Evolutionary conservation across 2,113 vertebrate species (phyloP).

Genomic region (Athene noctua): DNA sequence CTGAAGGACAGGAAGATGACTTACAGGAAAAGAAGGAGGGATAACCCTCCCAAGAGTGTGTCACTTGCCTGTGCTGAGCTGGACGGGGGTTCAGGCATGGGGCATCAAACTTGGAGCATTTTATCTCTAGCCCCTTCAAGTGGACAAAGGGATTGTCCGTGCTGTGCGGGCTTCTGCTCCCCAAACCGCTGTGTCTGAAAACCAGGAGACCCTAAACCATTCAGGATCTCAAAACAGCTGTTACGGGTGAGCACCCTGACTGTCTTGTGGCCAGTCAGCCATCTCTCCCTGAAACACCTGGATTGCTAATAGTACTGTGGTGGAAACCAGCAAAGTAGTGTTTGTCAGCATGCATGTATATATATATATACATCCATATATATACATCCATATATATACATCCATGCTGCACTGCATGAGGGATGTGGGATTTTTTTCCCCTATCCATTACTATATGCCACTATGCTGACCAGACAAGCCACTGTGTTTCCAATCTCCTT

Average conservation of each 20-base stretch:
- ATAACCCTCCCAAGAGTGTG: rapidly evolving
- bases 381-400: too few species aligned
- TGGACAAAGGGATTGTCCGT: background rate
- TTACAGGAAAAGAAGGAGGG: background rate
- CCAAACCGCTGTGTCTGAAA: background rate
- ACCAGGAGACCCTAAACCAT: background rate
- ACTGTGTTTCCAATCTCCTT: background rate
- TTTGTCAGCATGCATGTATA: background rate
- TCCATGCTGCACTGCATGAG: background rate
- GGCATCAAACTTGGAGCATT: rapidly evolving
- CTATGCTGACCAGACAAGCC: background rate
- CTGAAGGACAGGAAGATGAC: background rate
- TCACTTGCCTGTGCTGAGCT: rapidly evolving
- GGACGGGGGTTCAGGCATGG: background rate
- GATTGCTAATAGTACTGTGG: background rate
- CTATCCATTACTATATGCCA: rapidly evolving
- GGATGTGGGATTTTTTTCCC: background rate
- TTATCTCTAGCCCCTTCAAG: background rate
- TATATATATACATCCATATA: background rate
- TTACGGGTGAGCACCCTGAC: background rate
- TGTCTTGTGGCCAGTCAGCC: rapidly evolving
- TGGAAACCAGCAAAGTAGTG: background rate
- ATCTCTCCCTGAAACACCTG: background rate
- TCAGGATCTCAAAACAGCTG: background rate
- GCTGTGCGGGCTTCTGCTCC: rapidly evolving